These are phyloP conservation scores for Frankliniella intonsa DNA, from an alignment of 2,888 invertebrate species.

Conservation along the genomic window DNA sequence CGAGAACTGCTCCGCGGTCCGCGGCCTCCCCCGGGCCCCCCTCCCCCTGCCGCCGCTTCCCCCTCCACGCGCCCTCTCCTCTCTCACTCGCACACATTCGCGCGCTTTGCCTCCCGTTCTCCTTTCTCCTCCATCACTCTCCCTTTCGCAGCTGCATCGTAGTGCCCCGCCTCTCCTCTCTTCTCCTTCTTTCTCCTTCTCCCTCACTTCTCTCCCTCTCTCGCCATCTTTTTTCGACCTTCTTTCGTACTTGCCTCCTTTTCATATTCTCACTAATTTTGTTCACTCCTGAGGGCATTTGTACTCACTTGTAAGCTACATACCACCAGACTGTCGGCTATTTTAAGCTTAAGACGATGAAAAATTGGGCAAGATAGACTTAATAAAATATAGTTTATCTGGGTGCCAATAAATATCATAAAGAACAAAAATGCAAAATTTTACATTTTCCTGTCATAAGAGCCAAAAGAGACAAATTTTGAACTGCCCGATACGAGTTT, in stretches of 20 bases:
- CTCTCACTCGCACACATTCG: neutral
- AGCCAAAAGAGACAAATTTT: no score
- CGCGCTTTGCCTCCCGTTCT: constrained; percentile 5
- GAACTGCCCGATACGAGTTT: no score
- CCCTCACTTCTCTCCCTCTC: neutral
- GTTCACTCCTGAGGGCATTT: no score
- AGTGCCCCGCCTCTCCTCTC: neutral
- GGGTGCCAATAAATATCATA: no score
- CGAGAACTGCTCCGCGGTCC: neutral
- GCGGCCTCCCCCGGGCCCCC: neutral
- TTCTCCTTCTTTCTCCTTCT: neutral
- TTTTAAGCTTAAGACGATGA: no score
- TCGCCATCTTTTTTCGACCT: neutral
- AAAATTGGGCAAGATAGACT: no score
- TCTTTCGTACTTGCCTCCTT: neutral
- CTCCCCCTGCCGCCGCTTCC: neutral
- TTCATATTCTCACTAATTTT: neutral
- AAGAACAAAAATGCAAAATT: no score
- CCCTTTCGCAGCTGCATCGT: constrained; percentile 6
- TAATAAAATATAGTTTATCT: no score
- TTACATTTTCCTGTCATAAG: no score
- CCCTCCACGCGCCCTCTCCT: neutral
- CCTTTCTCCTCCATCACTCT: constrained; percentile 26
- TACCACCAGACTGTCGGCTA: no score
- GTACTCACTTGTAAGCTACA: no score